Evolutionary conservation across 2,888 invertebrate species (phyloP).

Genomic region (Rhamphomyia laevipes): DNA sequence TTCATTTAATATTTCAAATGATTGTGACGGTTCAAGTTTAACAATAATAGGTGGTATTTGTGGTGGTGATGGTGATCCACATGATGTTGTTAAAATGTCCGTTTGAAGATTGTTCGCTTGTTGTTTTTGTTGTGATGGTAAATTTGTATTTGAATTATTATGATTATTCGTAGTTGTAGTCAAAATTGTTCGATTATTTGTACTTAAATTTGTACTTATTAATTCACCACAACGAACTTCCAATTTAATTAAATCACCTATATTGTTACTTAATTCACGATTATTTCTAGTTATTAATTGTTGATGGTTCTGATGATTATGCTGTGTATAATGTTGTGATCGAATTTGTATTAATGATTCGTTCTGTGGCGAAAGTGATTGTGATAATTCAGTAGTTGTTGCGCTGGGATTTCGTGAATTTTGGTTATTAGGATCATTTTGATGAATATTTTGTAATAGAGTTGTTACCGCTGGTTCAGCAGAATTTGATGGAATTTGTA

Average conservation of each 20-base stretch:
- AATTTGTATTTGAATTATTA: constrained; percentile 11
- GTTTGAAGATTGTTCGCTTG: not conserved
- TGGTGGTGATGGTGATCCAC: constrained; percentile 7
- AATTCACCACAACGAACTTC: constrained; percentile 12
- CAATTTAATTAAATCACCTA: constrained; percentile 24
- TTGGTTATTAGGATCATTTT: no score
- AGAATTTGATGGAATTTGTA: no score
- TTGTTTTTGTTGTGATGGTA: constrained; percentile 13
- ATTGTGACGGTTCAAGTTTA: constrained; percentile 34
- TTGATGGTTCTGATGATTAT: constrained; percentile 23
- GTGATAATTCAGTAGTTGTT: not conserved
- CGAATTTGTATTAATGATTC: constrained; percentile 6
- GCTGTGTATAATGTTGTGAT: constrained; percentile 7
- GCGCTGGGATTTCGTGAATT: no score
- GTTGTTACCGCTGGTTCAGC: no score
- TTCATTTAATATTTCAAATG: constrained; percentile 34
- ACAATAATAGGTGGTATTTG: constrained; percentile 32
- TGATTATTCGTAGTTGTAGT: constrained; percentile 5
- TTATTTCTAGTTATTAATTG: constrained; percentile 26
- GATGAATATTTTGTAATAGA: no score
- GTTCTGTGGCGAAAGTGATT: constrained; percentile 2
- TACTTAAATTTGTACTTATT: not conserved
- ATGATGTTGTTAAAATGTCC: constrained; percentile 11
- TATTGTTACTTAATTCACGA: constrained; percentile 36
- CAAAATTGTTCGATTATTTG: not conserved